Percentiles rank a stretch among this genome's conserved stretches.
These are phyloP conservation scores for Oplegnathus fasciatus DNA, from an alignment of 2,113 vertebrate species.

Conservation along the genomic window DNA sequence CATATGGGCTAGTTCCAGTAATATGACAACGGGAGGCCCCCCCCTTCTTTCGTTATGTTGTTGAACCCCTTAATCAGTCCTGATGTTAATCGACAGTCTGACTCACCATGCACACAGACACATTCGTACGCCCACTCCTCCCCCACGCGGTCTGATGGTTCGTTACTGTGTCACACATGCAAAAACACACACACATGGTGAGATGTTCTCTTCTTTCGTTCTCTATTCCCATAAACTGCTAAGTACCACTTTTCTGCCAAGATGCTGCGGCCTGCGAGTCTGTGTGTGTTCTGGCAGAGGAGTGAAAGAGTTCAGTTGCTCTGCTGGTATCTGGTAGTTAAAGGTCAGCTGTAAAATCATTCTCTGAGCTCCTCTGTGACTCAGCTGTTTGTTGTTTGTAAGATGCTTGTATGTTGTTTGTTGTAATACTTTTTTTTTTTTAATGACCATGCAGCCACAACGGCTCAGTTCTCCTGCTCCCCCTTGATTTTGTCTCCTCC, in stretches of 20 bases:
- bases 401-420: constrained; percentile 30
- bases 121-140: constrained; percentile 7
- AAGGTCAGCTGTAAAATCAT: constrained; percentile 63
- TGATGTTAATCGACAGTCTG: constrained; percentile 52
- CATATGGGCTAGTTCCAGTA: constrained; percentile 61
- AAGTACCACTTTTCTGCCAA: constrained; percentile 55
- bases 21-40: not conserved
- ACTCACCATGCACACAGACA: constrained; percentile 43
- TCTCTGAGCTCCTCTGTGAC: constrained; percentile 29
- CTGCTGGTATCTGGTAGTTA: constrained; percentile 49
- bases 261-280: constrained; percentile 32
- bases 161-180: constrained; percentile 27
- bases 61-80: constrained; percentile 54
- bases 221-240: constrained; percentile 51
- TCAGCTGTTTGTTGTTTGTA: constrained; percentile 56
- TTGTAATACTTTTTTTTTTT: constrained; percentile 6
- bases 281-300: constrained; percentile 62
- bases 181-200: constrained; percentile 19
- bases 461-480: not conserved
- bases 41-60: constrained; percentile 34
- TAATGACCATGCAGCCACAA: not conserved
- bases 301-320: constrained; percentile 43
- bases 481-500: not conserved
- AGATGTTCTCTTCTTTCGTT: constrained; percentile 49
- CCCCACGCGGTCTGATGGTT: constrained; percentile 14